Conservation (phyloP, 2,888 invertebrate species). For the Boloria selene region DNA sequence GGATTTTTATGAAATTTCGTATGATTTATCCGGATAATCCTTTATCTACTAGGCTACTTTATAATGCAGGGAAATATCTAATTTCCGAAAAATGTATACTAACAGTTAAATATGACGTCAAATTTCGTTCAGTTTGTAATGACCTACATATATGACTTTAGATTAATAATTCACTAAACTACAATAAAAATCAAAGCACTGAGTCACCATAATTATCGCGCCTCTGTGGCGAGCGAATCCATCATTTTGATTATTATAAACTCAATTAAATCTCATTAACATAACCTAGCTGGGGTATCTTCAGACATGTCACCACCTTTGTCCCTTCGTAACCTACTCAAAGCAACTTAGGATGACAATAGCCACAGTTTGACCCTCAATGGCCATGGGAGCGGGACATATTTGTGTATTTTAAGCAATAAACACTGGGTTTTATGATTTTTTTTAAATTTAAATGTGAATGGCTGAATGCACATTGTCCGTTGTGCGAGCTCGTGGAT, state of each 20-base stretch:
- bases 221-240: slow-evolving; percentile 58
- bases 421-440: slow-evolving; percentile 82
- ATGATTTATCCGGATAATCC: too few relatives aligned
- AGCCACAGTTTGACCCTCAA: slow-evolving; percentile 76
- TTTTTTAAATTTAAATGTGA: slow-evolving; percentile 75
- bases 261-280: slow-evolving; percentile 82
- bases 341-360: slow-evolving; percentile 77
- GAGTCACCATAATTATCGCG: slow-evolving; percentile 73
- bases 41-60: too few relatives aligned
- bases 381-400: slow-evolving; percentile 65
- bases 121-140: too few relatives aligned
- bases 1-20: too few relatives aligned
- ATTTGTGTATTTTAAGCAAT: slow-evolving; percentile 82
- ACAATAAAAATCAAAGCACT: slow-evolving; percentile 40
- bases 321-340: slow-evolving; percentile 74
- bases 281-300: slow-evolving; percentile 70
- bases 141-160: too few relatives aligned
- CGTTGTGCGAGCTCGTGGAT: slow-evolving; percentile 80
- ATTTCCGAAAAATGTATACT: too few relatives aligned
- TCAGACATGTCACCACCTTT: slow-evolving; percentile 79
- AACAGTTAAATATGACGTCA: too few relatives aligned
- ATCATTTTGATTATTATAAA: slow-evolving; percentile 78
- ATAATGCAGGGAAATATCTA: too few relatives aligned
- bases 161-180: too few relatives aligned
- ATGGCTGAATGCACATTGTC: slow-evolving; percentile 79